Percentiles rank a stretch among this genome's conserved stretches.
Conservation (phyloP, 2,888 invertebrate genomes). For the Strigamia transsilvanica region DNA sequence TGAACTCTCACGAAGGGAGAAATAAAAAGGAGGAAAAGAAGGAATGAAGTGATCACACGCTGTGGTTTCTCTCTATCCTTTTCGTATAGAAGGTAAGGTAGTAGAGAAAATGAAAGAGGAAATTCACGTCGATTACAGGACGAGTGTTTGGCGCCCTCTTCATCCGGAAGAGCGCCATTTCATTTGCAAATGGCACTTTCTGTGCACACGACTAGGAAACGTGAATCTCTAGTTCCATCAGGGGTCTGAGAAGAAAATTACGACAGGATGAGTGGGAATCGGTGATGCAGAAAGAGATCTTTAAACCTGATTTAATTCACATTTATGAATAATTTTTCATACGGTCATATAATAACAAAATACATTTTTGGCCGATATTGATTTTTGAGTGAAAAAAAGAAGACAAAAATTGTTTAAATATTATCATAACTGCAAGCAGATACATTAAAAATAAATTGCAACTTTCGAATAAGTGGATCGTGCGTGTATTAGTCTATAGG, state of each 20-base stretch:
- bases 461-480: no score
- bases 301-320: constrained; percentile 18
- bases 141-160: constrained; percentile 44
- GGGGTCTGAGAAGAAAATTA: constrained; percentile 21
- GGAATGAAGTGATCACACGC: constrained; percentile 44
- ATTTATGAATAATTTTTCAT: neutral
- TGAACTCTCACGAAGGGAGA: constrained; percentile 42
- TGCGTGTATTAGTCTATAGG: no score
- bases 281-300: constrained; percentile 23
- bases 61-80: constrained; percentile 42
- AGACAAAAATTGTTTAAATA: no score
- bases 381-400: no score
- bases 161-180: constrained; percentile 44
- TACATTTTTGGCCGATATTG: no score
- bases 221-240: constrained; percentile 15
- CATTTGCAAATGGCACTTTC: constrained; percentile 44
- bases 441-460: no score
- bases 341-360: neutral
- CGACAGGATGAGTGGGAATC: constrained; percentile 19
- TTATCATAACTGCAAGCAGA: no score
- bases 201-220: constrained; percentile 39
- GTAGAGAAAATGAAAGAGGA: constrained; percentile 33
- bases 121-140: constrained; percentile 28
- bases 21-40: constrained; percentile 30
- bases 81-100: neutral